These are phyloP conservation scores for Drosophila neonasuta DNA, from an alignment of 2,888 invertebrate genomes.

Conservation along the genomic window DNA sequence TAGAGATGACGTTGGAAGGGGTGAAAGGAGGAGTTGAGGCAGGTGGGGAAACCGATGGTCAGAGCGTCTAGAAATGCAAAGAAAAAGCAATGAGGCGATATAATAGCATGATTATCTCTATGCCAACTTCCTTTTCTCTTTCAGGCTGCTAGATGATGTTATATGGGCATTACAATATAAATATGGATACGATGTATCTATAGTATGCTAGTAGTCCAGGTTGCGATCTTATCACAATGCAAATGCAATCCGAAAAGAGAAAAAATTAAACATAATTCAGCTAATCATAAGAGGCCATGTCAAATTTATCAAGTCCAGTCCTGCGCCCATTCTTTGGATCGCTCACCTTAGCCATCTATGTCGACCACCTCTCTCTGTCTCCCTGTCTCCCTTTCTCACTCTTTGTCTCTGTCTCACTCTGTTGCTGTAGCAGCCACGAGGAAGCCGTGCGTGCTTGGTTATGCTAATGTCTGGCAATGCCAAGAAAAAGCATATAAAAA, in stretches of 20 bases:
- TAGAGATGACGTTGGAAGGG: neutral
- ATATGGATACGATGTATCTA: conserved; percentile 1
- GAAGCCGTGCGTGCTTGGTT: conserved; percentile 61
- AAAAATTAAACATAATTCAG: conserved; percentile 55
- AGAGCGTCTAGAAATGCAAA: conserved; percentile 46
- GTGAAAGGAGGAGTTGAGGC: neutral
- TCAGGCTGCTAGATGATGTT: conserved; percentile 19
- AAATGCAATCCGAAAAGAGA: conserved; percentile 40
- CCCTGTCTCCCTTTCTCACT: neutral
- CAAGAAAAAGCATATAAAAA: conserved; percentile 31
- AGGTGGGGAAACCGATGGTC: conserved; percentile 30
- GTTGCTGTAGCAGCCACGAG: neutral
- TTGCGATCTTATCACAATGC: conserved; percentile 61
- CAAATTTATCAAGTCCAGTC: conserved; percentile 66
- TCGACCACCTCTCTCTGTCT: neutral
- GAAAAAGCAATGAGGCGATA: conserved; percentile 48
- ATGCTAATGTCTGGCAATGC: conserved; percentile 63
- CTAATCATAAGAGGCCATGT: conserved; percentile 73
- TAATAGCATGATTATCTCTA: conserved; percentile 64
- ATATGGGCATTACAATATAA: neutral
- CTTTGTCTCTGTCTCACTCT: neutral
- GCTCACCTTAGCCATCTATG: neutral
- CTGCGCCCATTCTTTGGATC: conserved; percentile 25
- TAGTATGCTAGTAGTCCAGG: neutral
- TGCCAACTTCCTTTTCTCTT: conserved; percentile 33